phyloP scores from a whole-genome alignment of 2,888 invertebrate species.

The Rhagophthalmus giganteus region DNA sequence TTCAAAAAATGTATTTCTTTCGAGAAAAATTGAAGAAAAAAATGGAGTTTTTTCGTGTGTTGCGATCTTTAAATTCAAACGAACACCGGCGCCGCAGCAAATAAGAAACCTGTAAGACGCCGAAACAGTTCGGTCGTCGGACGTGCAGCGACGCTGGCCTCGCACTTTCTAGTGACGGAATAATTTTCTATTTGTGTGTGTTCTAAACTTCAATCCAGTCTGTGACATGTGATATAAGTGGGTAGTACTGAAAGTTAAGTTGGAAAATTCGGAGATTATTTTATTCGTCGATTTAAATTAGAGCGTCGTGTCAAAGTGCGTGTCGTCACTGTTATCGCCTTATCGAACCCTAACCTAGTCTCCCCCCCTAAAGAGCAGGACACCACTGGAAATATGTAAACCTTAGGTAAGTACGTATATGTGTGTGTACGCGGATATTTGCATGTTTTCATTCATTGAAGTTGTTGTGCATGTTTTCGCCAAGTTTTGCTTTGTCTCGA shows the following conservation, averaged over 20 bases:
- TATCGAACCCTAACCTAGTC: constrained; percentile 1
- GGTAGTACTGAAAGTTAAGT: constrained; percentile 15
- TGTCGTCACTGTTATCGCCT: constrained; percentile 5
- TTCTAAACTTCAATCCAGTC: constrained; percentile 25
- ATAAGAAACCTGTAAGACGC: neutral
- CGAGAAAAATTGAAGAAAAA: too few species aligned
- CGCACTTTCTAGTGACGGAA: constrained; percentile 27
- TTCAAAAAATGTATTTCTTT: too few species aligned
- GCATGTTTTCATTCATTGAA: constrained; percentile 7
- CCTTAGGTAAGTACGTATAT: constrained; percentile 6
- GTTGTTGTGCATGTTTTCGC: constrained; percentile 13
- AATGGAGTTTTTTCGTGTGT: too few species aligned
- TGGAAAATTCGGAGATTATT: constrained; percentile 12
- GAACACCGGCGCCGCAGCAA: neutral
- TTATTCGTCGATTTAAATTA: constrained; percentile 8
- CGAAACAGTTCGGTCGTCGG: too few species aligned
- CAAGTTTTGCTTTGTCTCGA: constrained; percentile 9
- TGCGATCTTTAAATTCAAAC: too few species aligned
- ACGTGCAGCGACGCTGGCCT: constrained; percentile 1
- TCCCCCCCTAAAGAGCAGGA: neutral
- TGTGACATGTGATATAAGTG: constrained; percentile 29
- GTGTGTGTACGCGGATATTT: constrained; percentile 3
- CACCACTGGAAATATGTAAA: constrained; percentile 11
- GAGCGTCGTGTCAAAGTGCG: constrained; percentile 13
- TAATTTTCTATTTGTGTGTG: constrained; percentile 29